A percentile compares a stretch with the other conserved stretches of the same genome.
These are phyloP conservation scores for Regulus satrapa DNA, from an alignment of 2,113 vertebrate genomes.

Conservation along the genomic window DNA sequence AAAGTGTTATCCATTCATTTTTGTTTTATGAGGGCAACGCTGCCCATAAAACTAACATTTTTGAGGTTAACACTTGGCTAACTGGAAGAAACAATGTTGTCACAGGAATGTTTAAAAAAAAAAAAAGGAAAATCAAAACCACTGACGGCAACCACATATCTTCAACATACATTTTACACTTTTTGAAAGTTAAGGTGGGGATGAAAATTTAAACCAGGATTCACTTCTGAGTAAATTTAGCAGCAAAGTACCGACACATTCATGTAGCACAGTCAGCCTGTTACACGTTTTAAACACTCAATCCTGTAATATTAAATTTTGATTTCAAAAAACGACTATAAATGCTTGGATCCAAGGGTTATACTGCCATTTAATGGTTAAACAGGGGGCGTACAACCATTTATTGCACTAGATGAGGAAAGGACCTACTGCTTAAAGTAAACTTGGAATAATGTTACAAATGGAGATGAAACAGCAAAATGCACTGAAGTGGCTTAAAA, in stretches of 20 bases:
- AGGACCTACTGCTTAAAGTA: slow-evolving; percentile 13
- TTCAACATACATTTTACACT: neutral
- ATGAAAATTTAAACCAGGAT: neutral
- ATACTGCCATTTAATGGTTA: neutral
- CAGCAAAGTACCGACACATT: neutral
- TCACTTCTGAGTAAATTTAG: neutral
- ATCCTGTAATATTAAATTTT: neutral
- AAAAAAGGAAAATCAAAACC: neutral
- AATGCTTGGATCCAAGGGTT: slow-evolving; percentile 12
- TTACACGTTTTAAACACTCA: neutral
- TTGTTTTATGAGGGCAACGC: slow-evolving; percentile 56
- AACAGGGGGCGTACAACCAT: neutral
- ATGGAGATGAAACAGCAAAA: slow-evolving; percentile 28
- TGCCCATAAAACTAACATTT: slow-evolving; percentile 49
- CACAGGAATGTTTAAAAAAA: neutral
- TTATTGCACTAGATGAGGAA: neutral
- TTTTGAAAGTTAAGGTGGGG: neutral
- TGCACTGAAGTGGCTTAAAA: slow-evolving; percentile 42
- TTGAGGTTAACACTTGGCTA: slow-evolving; percentile 52
- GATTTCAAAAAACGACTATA: neutral
- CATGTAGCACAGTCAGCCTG: neutral
- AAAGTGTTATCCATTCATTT: slow-evolving; percentile 42
- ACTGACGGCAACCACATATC: neutral
- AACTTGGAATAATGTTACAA: slow-evolving; percentile 23
- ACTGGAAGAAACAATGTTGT: slow-evolving; percentile 45